Evolutionary conservation across 1,140 invertebrate genomes (phyloP).

Genomic region (Heliconius eleuchia): DNA sequence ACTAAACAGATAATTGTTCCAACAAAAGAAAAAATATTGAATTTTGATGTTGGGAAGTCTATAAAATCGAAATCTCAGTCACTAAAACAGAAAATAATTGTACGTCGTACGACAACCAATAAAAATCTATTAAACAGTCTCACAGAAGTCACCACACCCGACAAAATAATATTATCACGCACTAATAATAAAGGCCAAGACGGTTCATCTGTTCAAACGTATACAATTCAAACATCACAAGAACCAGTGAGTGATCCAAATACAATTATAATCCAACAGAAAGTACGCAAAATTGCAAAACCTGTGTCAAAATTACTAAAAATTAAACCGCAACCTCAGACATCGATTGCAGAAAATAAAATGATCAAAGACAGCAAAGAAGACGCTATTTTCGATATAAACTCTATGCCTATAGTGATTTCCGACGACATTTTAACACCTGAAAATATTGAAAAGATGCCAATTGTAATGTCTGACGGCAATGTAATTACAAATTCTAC

Average conservation of each 20-base stretch:
- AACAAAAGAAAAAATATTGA: constrained; percentile 77
- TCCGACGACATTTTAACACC: constrained; percentile 84
- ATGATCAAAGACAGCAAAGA: constrained; percentile 36
- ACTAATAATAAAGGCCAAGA: constrained; percentile 57
- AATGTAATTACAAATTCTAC: constrained; percentile 68
- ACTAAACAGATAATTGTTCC: constrained; percentile 64
- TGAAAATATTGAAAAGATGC: constrained; percentile 84
- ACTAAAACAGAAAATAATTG: constrained; percentile 77
- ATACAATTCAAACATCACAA: constrained; percentile 70
- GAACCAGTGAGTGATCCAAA: constrained; percentile 53
- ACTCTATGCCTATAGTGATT: constrained; percentile 87
- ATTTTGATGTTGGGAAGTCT: constrained; percentile 70
- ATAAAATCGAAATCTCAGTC: constrained; percentile 59
- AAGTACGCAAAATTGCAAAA: constrained; percentile 64
- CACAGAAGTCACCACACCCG: constrained; percentile 56
- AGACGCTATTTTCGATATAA: constrained; percentile 86
- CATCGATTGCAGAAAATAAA: constrained; percentile 56
- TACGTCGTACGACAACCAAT: constrained; percentile 62
- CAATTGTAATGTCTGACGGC: constrained; percentile 84
- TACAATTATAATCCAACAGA: constrained; percentile 69
- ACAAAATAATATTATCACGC: constrained; percentile 74
- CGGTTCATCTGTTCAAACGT: constrained; percentile 70
- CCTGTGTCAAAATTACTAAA: constrained; percentile 61
- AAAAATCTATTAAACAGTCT: constrained; percentile 67
- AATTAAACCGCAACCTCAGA: constrained; percentile 55